A percentile compares a stretch with the other conserved stretches of the same genome.
phyloP scores from a whole-genome alignment of 2,888 invertebrate species.

The Rhagophthalmus giganteus region DNA sequence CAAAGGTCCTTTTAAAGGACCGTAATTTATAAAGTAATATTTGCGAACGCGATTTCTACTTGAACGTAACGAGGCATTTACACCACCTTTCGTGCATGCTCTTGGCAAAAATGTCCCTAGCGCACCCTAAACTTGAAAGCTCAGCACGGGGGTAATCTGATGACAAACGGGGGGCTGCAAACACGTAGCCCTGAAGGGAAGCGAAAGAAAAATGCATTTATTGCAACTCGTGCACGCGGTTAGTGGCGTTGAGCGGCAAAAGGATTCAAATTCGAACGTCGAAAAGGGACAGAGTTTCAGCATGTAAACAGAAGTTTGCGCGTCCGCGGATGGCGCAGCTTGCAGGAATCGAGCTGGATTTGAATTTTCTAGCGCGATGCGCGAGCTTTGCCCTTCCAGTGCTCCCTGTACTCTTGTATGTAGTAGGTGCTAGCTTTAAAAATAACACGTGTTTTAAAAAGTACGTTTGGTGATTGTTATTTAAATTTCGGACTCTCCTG shows the following conservation, averaged over 20 bases:
- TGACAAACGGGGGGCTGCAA: slow-evolving; percentile 22
- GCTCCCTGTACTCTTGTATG: slow-evolving; percentile 37
- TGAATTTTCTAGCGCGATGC: slow-evolving; percentile 39
- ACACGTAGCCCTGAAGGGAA: slow-evolving; percentile 13
- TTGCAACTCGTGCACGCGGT: slow-evolving; percentile 18
- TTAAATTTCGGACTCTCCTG: background rate
- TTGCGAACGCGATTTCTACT: too few species aligned
- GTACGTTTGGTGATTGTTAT: slow-evolving; percentile 11
- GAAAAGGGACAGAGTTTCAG: slow-evolving; percentile 18
- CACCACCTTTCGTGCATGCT: background rate
- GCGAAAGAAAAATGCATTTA: slow-evolving; percentile 20
- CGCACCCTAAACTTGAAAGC: slow-evolving; percentile 16
- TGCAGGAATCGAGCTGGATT: slow-evolving; percentile 40
- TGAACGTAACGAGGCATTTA: too few species aligned
- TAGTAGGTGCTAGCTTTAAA: slow-evolving; percentile 36
- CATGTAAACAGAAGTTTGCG: slow-evolving; percentile 38
- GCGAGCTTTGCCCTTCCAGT: slow-evolving; percentile 34
- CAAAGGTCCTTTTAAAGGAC: too few species aligned
- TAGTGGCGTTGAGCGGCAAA: slow-evolving; percentile 2
- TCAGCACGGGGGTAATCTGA: slow-evolving; percentile 25
- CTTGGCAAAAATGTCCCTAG: slow-evolving; percentile 1
- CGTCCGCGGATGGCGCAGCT: slow-evolving; percentile 35
- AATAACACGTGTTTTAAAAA: slow-evolving; percentile 34
- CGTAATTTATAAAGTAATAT: too few species aligned
- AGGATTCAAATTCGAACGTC: slow-evolving; percentile 5